These are phyloP conservation scores for Dysmachus trigonus DNA, from an alignment of 2,888 invertebrate species.

Conservation along the genomic window DNA sequence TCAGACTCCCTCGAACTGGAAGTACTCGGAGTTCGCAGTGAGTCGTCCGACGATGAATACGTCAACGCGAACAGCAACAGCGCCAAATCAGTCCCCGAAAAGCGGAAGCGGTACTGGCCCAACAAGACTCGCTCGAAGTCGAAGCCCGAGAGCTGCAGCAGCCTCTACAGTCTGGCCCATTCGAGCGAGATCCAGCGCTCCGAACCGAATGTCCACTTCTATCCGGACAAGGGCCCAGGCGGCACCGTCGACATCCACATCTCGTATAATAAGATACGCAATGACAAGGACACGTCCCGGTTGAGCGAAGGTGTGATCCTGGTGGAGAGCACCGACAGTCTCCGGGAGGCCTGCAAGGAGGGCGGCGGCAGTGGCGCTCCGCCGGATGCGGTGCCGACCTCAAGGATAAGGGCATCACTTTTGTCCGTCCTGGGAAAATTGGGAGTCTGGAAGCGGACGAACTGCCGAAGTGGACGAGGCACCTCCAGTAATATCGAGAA, in stretches of 20 bases:
- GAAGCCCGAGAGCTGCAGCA: conserved; percentile 48
- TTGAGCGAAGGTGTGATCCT: conserved; percentile 41
- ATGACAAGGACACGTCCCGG: conserved; percentile 41
- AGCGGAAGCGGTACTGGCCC: conserved; percentile 46
- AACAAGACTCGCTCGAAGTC: conserved; percentile 31
- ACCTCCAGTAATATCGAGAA: conserved; percentile 43
- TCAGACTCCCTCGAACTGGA: conserved; percentile 66
- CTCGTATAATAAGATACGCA: conserved; percentile 4
- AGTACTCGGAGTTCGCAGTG: conserved; percentile 65
- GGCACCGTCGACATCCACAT: conserved; percentile 7
- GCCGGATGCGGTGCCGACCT: background rate
- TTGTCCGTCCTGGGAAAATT: conserved; percentile 56
- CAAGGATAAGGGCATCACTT: conserved; percentile 54
- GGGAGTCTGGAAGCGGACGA: conserved; percentile 55
- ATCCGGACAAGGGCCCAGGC: conserved; percentile 2
- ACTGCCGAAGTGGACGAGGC: conserved; percentile 49
- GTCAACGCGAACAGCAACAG: conserved; percentile 14
- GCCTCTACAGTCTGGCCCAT: conserved; percentile 47
- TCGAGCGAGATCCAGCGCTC: conserved; percentile 50
- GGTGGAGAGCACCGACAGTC: conserved; percentile 47
- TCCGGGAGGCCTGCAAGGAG: conserved; percentile 34
- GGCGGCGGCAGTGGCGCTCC: background rate
- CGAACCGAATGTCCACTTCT: conserved; percentile 53
- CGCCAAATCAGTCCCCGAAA: conserved; percentile 19
- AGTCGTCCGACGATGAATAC: conserved; percentile 54